Evolutionary conservation across 2,797 vertebrate species (phyloP).

Genomic region (Aplochiton taeniatus): DNA sequence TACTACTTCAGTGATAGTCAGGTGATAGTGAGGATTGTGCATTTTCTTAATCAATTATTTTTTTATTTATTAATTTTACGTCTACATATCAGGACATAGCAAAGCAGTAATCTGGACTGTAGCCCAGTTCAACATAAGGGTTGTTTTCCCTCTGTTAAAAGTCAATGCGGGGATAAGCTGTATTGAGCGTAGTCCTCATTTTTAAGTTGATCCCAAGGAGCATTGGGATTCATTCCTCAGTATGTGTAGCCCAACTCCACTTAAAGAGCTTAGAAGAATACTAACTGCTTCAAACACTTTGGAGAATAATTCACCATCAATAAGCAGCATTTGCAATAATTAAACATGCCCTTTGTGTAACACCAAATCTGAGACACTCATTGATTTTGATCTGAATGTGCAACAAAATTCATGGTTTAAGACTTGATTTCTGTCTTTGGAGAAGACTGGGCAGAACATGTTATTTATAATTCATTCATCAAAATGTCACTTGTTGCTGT

Average conservation of each 20-base stretch:
- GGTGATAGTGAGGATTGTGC: neutral
- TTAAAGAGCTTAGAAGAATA: conserved; percentile 44
- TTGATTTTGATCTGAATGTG: too few relatives aligned
- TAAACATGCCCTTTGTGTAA: neutral
- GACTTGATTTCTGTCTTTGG: too few relatives aligned
- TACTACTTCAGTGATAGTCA: neutral
- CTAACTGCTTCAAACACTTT: conserved; percentile 17
- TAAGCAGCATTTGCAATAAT: neutral
- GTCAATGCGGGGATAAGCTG: conserved; percentile 39
- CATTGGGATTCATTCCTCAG: conserved; percentile 50
- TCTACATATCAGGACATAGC: conserved; percentile 19
- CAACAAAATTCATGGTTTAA: too few relatives aligned
- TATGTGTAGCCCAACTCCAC: conserved; percentile 37
- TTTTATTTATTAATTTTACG: conserved; percentile 8
- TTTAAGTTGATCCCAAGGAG: conserved; percentile 42
- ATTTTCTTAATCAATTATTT: conserved; percentile 5
- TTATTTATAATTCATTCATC: too few relatives aligned
- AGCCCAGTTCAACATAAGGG: conserved; percentile 32
- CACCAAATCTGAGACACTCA: neutral
- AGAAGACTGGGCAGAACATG: too few relatives aligned
- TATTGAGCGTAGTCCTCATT: conserved; percentile 52
- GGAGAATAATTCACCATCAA: conserved; percentile 16
- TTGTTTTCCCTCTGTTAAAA: conserved; percentile 40
- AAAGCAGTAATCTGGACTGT: conserved; percentile 35
- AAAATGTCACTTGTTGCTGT: too few relatives aligned